A percentile compares a stretch with the other conserved stretches of the same genome.
Conservation (phyloP, 2,888 invertebrate genomes). For the Apodemia hepburni region DNA sequence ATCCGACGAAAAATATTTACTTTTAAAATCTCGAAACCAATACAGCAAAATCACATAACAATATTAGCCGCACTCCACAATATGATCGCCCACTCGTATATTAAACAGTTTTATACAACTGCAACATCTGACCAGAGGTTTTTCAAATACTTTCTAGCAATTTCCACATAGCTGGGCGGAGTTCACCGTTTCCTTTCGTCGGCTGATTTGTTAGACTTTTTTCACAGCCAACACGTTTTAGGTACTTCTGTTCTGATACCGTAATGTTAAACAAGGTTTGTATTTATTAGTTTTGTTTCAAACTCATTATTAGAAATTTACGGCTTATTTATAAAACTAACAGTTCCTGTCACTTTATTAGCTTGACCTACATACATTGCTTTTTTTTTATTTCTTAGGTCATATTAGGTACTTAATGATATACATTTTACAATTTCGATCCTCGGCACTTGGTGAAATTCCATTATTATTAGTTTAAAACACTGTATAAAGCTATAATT, state of each 20-base stretch:
- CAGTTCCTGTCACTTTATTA: too few species aligned
- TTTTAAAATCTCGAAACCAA: background rate
- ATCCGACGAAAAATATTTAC: too few species aligned
- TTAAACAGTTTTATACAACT: conserved; percentile 65
- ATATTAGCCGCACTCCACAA: conserved; percentile 50
- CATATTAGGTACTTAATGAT: too few species aligned
- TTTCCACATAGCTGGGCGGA: conserved; percentile 60
- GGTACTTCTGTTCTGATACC: background rate
- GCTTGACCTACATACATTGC: too few species aligned
- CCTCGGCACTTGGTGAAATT: too few species aligned
- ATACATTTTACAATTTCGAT: too few species aligned
- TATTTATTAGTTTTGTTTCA: background rate
- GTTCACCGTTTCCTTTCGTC: conserved; percentile 61
- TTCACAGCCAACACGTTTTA: conserved; percentile 27
- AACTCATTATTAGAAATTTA: background rate
- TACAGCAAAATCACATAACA: conserved; percentile 23
- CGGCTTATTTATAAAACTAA: background rate
- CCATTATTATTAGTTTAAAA: too few species aligned
- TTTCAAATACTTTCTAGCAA: conserved; percentile 47
- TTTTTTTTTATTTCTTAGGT: too few species aligned
- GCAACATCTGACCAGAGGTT: conserved; percentile 55
- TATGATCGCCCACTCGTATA: conserved; percentile 59
- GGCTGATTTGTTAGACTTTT: conserved; percentile 63
- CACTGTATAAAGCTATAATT: too few species aligned
- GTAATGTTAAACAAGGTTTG: conserved; percentile 1